Evolutionary conservation across 2,113 vertebrate genomes (phyloP).

Genomic region (Crotalus horridus): DNA sequence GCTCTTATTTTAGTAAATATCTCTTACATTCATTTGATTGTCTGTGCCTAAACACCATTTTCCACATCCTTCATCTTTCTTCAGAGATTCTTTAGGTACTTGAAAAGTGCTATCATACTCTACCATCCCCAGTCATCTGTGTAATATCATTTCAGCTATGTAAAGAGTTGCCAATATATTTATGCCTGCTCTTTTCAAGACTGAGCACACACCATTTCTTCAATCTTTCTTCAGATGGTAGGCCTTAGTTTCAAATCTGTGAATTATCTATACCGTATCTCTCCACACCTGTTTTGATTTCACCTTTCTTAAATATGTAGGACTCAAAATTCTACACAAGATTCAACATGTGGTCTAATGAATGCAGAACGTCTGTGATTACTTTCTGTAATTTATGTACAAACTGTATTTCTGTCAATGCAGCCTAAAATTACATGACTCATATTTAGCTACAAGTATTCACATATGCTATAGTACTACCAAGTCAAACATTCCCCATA

Average conservation of each 20-base stretch:
- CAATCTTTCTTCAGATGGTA: background rate
- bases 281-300: no score
- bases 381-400: background rate
- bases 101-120: background rate
- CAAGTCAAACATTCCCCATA: background rate
- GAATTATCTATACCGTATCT: background rate
- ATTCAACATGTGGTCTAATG: background rate
- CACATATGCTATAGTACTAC: background rate
- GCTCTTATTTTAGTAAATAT: background rate
- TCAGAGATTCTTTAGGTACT: background rate
- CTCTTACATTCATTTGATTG: background rate
- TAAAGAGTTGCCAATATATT: background rate
- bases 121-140: background rate
- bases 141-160: background rate
- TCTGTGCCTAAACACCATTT: background rate
- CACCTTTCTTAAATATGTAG: no score
- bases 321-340: background rate
- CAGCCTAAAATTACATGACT: background rate
- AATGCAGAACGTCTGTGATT: background rate
- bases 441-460: background rate
- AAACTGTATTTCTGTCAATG: background rate
- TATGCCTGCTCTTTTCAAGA: background rate
- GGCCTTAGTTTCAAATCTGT: background rate
- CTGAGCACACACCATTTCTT: background rate
- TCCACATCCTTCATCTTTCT: background rate